These are phyloP conservation scores for Sinocyclocheilus anshuiensis DNA, from an alignment of 2,113 vertebrate genomes.

Conservation along the genomic window DNA sequence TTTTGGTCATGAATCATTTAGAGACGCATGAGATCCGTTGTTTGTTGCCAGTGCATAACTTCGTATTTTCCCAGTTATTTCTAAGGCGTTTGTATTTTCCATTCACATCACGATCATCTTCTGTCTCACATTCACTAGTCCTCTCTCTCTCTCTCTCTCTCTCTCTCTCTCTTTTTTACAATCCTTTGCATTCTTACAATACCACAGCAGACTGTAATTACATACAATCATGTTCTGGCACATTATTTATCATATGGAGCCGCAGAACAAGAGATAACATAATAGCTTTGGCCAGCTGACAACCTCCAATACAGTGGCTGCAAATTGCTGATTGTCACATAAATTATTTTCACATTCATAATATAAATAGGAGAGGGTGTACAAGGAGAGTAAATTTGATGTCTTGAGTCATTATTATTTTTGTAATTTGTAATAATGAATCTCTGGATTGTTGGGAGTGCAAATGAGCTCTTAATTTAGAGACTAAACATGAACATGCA, in stretches of 20 bases:
- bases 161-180: slow-evolving; percentile 1
- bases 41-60: background rate
- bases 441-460: slow-evolving; percentile 69
- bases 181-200: slow-evolving; percentile 46
- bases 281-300: slow-evolving; percentile 51
- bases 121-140: background rate
- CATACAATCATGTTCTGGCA: slow-evolving; percentile 44
- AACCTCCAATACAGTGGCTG: slow-evolving; percentile 54
- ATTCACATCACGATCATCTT: slow-evolving; percentile 38
- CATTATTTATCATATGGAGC: slow-evolving; percentile 55
- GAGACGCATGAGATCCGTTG: slow-evolving; percentile 45
- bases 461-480: slow-evolving; percentile 76
- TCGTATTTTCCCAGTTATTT: slow-evolving; percentile 49
- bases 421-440: slow-evolving; percentile 76
- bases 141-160: too few relatives aligned
- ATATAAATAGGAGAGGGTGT: slow-evolving; percentile 60
- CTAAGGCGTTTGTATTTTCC: slow-evolving; percentile 39
- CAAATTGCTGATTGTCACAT: slow-evolving; percentile 59
- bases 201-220: slow-evolving; percentile 49
- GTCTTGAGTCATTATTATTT: slow-evolving; percentile 76
- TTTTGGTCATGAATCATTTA: slow-evolving; percentile 72
- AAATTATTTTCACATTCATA: slow-evolving; percentile 59
- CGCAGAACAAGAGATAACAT: slow-evolving; percentile 51
- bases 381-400: slow-evolving; percentile 68
- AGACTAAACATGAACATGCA: slow-evolving; percentile 74